Evolutionary conservation across 2,113 vertebrate genomes (phyloP).

Genomic region (Periophthalmodon schlosseri): DNA sequence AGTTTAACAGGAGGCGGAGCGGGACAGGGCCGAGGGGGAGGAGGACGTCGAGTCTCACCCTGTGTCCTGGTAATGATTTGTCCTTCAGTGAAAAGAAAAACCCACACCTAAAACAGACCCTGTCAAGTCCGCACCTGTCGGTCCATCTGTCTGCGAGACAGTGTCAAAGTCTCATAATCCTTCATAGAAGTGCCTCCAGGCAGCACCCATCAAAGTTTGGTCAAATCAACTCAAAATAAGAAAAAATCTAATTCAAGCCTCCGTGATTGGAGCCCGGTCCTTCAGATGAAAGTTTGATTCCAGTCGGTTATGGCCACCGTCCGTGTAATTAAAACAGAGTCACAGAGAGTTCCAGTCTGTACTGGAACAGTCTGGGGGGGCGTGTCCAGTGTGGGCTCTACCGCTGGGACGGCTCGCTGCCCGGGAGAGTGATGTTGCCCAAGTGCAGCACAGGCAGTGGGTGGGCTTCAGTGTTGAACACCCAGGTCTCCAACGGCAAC

Average conservation of each 20-base stretch:
- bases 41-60: slow-evolving; percentile 51
- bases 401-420: slow-evolving; percentile 84
- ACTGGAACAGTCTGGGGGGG: slow-evolving; percentile 29
- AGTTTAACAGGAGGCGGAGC: slow-evolving; percentile 40
- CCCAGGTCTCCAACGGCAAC: slow-evolving; percentile 95
- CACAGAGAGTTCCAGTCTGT: slow-evolving; percentile 28
- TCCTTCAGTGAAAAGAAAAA: slow-evolving; percentile 14
- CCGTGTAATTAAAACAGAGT: slow-evolving; percentile 31
- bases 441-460: slow-evolving; percentile 93
- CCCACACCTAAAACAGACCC: slow-evolving; percentile 33
- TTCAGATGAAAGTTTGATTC: slow-evolving; percentile 38
- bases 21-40: slow-evolving; percentile 5
- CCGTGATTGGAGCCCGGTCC: slow-evolving; percentile 32
- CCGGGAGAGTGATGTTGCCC: slow-evolving; percentile 93
- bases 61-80: slow-evolving; percentile 41
- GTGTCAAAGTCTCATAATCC: slow-evolving; percentile 35
- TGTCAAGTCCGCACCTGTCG: slow-evolving; percentile 36
- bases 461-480: slow-evolving; percentile 98
- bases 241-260: slow-evolving; percentile 25
- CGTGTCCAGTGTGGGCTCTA: slow-evolving; percentile 75
- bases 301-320: slow-evolving; percentile 38
- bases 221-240: slow-evolving; percentile 52
- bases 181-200: slow-evolving; percentile 34
- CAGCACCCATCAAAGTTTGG: slow-evolving; percentile 52
- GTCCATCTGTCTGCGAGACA: slow-evolving; percentile 9